Percentiles rank a stretch among this genome's conserved stretches.
Evolutionary conservation across 2,797 vertebrate genomes (phyloP).

Genomic region (Champsocephalus gunnari): DNA sequence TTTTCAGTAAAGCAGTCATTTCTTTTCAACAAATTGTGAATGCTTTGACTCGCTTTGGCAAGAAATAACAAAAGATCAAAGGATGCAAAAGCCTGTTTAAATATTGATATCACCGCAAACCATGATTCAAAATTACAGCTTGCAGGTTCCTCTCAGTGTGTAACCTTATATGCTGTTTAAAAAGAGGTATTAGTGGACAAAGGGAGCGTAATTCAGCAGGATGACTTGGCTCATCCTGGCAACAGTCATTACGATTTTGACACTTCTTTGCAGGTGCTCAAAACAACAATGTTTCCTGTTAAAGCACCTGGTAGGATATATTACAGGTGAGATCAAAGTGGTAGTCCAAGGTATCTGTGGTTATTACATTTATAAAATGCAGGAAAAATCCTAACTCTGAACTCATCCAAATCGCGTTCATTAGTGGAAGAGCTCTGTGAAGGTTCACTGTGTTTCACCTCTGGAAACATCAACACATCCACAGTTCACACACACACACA

Average conservation of each 20-base stretch:
- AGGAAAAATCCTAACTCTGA: slow-evolving; percentile 22
- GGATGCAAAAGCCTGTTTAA: slow-evolving; percentile 48
- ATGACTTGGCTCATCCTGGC: slow-evolving; percentile 56
- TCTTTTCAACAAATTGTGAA: slow-evolving; percentile 21
- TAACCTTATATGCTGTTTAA: slow-evolving; percentile 39
- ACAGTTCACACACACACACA: slow-evolving; percentile 33
- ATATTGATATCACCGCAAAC: slow-evolving; percentile 63
- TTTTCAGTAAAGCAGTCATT: slow-evolving; percentile 34
- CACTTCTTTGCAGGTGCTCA: slow-evolving; percentile 71
- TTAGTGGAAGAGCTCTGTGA: slow-evolving; percentile 58
- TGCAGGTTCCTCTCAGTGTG: slow-evolving; percentile 34
- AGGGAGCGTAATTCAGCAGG: slow-evolving; percentile 54
- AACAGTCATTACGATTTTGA: slow-evolving; percentile 50
- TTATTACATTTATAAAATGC: slow-evolving; percentile 57
- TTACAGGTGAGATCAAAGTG: slow-evolving; percentile 69
- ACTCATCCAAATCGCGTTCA: slow-evolving; percentile 51
- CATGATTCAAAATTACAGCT: slow-evolving; percentile 44
- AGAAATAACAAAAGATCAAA: slow-evolving; percentile 63
- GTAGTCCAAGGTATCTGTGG: slow-evolving; percentile 30
- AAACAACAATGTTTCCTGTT: slow-evolving; percentile 49
- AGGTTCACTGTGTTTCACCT: slow-evolving; percentile 68
- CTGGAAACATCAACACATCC: slow-evolving; percentile 77
- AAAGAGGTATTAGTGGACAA: slow-evolving; percentile 45
- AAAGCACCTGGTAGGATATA: slow-evolving; percentile 62
- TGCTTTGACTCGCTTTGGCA: slow-evolving; percentile 18